Evolutionary conservation across 2,113 vertebrate genomes (phyloP).

Genomic region (Typhlomys cinereus): DNA sequence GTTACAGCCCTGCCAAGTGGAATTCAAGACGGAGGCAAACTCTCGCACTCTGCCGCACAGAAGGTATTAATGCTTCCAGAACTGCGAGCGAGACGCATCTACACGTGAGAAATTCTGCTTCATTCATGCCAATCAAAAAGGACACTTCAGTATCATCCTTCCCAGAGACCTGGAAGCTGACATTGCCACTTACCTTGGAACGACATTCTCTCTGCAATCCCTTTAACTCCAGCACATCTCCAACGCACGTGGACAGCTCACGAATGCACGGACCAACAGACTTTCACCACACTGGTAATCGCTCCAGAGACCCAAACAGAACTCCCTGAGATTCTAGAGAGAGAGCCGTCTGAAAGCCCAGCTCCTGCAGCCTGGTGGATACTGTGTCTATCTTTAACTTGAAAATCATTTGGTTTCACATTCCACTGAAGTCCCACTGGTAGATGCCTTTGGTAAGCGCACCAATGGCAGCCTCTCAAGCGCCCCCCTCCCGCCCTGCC

Average conservation of each 20-base stretch:
- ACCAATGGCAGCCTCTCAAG: slow-evolving; percentile 88
- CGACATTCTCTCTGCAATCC: slow-evolving; percentile 85
- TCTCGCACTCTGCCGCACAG: slow-evolving; percentile 10
- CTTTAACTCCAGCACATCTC: slow-evolving; percentile 78
- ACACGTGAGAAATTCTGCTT: neutral
- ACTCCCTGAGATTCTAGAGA: slow-evolving; percentile 73
- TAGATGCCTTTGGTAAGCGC: slow-evolving; percentile 86
- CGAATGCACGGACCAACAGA: slow-evolving; percentile 64
- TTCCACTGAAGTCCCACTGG: slow-evolving; percentile 93
- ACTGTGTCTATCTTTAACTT: slow-evolving; percentile 98
- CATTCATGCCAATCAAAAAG: slow-evolving; percentile 53
- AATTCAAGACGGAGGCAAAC: slow-evolving; percentile 1
- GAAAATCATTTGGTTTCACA: slow-evolving; percentile 94
- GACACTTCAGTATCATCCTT: slow-evolving; percentile 43
- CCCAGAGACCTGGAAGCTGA: slow-evolving; percentile 54
- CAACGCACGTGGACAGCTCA: slow-evolving; percentile 27
- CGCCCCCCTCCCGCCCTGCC: slow-evolving; percentile 78
- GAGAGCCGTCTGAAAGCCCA: slow-evolving; percentile 88
- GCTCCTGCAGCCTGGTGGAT: slow-evolving; percentile 85
- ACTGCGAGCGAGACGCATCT: neutral
- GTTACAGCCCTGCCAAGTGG: slow-evolving; percentile 21
- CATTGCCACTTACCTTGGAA: slow-evolving; percentile 89
- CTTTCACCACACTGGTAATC: slow-evolving; percentile 54
- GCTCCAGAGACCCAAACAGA: slow-evolving; percentile 70
- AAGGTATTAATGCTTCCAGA: slow-evolving; percentile 10